These are phyloP conservation scores for Dynastes maya DNA, from an alignment of 2,888 invertebrate genomes.

Conservation along the genomic window DNA sequence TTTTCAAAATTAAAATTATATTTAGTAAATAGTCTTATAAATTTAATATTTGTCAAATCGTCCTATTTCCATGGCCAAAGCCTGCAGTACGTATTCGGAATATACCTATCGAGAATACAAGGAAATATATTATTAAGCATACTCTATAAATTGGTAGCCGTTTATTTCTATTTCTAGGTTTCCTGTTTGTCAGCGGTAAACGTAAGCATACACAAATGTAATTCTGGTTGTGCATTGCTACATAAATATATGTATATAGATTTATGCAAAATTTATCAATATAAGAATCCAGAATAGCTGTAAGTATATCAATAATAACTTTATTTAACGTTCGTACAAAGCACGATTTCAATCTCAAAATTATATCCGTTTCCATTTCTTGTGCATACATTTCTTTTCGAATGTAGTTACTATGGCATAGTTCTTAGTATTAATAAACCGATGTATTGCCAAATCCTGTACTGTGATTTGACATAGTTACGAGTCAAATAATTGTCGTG, in stretches of 20 bases:
- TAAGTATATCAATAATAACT: slow-evolving; percentile 31
- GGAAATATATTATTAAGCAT: too few relatives aligned
- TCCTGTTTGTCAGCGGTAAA: too few relatives aligned
- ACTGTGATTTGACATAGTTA: not conserved
- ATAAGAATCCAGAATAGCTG: slow-evolving; percentile 17
- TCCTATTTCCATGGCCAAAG: too few relatives aligned
- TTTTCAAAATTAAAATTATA: too few relatives aligned
- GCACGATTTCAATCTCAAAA: slow-evolving; percentile 32
- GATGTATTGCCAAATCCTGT: slow-evolving; percentile 22
- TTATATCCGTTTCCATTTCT: not conserved
- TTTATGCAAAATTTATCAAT: slow-evolving; percentile 25
- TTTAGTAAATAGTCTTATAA: too few relatives aligned
- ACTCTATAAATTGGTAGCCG: too few relatives aligned
- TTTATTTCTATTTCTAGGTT: too few relatives aligned
- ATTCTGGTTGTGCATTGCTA: not conserved
- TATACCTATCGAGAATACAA: too few relatives aligned
- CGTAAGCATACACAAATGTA: not conserved
- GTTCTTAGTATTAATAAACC: too few relatives aligned
- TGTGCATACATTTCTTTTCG: slow-evolving; percentile 12
- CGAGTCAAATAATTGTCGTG: not conserved
- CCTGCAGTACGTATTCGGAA: too few relatives aligned
- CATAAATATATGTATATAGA: slow-evolving; percentile 14
- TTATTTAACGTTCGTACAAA: slow-evolving; percentile 31
- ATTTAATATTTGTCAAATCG: too few relatives aligned
- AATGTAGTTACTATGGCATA: not conserved